Conservation (phyloP, 2,113 vertebrate genomes). For the Eonycteris spelaea region DNA sequence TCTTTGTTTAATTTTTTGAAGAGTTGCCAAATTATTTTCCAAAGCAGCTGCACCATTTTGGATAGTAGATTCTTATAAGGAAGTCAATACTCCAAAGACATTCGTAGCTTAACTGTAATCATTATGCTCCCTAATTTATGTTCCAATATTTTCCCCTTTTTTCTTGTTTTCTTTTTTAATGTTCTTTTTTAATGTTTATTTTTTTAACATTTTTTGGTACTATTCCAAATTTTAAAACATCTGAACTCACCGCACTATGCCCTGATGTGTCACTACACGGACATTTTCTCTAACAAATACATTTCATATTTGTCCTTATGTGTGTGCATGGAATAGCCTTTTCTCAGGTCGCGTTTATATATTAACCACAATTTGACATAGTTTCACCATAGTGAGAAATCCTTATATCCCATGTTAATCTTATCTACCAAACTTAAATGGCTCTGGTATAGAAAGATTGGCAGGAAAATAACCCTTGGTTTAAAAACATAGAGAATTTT, state of each 20-base stretch:
- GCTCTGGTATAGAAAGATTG: not conserved
- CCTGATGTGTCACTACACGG: not conserved
- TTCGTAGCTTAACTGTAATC: not conserved
- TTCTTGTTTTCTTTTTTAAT: not conserved
- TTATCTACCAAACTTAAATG: not conserved
- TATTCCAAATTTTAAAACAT: conserved; percentile 24
- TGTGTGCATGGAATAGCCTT: not conserved
- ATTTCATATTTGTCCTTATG: not conserved
- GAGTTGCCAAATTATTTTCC: not conserved
- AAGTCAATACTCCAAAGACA: not conserved
- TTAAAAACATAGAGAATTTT: conserved; percentile 13
- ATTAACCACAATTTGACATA: not conserved
- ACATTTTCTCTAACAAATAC: not conserved
- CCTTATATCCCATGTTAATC: not conserved
- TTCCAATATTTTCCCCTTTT: not conserved
- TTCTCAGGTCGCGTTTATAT: not conserved
- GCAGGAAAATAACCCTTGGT: not conserved
- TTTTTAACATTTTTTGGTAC: not conserved
- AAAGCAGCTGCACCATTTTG: not conserved
- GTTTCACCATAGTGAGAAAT: not conserved
- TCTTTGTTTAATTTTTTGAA: not conserved
- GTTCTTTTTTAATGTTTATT: not conserved
- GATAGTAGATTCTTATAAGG: not conserved
- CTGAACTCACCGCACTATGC: not conserved
- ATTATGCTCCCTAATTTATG: not conserved